Evolutionary conservation across 2,797 vertebrate species (phyloP), one percentile per base, ranked within the genome.

Genomic region (Pseudomugil gertrudae): DNA sequence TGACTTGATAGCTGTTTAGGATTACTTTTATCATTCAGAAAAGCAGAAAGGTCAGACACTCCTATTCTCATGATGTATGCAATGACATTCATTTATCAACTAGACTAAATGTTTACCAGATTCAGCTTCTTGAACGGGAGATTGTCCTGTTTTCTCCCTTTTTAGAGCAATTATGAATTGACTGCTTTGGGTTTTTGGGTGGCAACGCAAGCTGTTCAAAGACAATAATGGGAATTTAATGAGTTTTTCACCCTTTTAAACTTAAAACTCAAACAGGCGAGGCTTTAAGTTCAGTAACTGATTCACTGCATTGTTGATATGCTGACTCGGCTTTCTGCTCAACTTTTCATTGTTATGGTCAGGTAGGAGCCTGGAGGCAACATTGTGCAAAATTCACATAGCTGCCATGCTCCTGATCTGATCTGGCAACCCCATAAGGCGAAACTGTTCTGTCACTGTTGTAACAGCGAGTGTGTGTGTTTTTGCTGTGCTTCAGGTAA

Each of bases 331-430:
- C 45, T 26, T 52, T 72, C 24, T 50, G 45, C 53, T 48, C 71
- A 17, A 35, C 74, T 69, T 84, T 78, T 27, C 35, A 52, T 43
- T 11, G 40, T 50, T 1, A 66, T 68, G 58, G 65, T 26, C 57
- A 57, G 78, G 72, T 45, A 14, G 29, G 51, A 82, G 67, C 72
- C 63, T 43, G 43, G 52, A 74, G 83, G 75, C 75, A 35, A 66
- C 63, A 74, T 86, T 87, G 74, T 79, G 40, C 70, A 35, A 67
- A 63, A 71, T 74, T 76, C 58, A 54, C 83, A 87, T 81, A 74
- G 71, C 74, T 80, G 76, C 57, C 81, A 80, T 85, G 86, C 82
- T 72, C 56, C 69, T 27, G 55, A 76, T 72, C 56, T 74, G 72
- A 76, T 72, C 56, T 74, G 72, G 76, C 24, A 8, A 61, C 76